These are phyloP conservation scores for Platorchestia sp. DNA, from an alignment of 1,140 invertebrate species.

Conservation along the genomic window DNA sequence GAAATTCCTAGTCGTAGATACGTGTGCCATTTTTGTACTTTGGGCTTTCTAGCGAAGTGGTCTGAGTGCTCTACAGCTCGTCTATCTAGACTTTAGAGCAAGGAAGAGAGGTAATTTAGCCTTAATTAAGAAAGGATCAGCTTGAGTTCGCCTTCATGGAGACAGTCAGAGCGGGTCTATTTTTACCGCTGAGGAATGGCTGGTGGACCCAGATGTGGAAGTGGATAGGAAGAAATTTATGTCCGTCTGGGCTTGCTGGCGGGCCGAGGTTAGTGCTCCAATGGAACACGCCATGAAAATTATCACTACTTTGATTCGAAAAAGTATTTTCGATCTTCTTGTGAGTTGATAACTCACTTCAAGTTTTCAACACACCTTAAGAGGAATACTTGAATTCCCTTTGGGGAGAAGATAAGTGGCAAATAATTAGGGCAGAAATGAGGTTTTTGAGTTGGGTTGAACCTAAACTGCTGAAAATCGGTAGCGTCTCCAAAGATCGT, in stretches of 20 bases:
- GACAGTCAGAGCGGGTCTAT: background rate
- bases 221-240: background rate
- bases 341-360: too few relatives aligned
- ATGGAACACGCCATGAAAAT: background rate
- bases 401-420: too few relatives aligned
- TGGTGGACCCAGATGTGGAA: background rate
- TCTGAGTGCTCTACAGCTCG: background rate
- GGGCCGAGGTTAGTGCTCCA: background rate
- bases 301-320: background rate
- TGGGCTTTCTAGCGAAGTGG: background rate
- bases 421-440: too few relatives aligned
- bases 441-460: too few relatives aligned
- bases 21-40: background rate
- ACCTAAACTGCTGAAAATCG: too few relatives aligned
- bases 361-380: too few relatives aligned
- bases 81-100: background rate
- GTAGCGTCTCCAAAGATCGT: too few relatives aligned
- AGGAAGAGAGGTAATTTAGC: background rate
- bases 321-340: too few relatives aligned
- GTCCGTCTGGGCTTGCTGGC: background rate
- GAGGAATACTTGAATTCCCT: too few relatives aligned
- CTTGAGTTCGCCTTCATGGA: background rate
- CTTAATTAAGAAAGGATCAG: slow-evolving; percentile 1
- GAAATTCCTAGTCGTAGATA: background rate
- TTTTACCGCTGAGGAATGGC: background rate